These are phyloP conservation scores for Xylophagus ater DNA, from an alignment of 2,888 invertebrate species.

Conservation along the genomic window DNA sequence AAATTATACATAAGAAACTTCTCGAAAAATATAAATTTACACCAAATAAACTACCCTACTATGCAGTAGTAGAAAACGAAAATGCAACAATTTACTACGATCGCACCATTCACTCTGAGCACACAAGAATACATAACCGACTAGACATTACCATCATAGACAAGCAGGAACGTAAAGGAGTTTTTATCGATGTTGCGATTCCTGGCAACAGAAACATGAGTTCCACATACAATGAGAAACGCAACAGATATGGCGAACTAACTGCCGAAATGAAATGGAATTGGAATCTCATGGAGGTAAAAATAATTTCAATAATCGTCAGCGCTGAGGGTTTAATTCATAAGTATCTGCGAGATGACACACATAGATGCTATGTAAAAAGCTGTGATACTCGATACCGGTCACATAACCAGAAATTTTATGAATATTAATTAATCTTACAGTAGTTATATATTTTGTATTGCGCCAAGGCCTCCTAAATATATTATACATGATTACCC, in stretches of 20 bases:
- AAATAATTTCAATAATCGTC: slow-evolving; percentile 11
- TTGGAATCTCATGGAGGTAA: slow-evolving; percentile 6
- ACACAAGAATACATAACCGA: slow-evolving; percentile 6
- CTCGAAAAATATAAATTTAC: slow-evolving; percentile 3
- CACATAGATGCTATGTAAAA: slow-evolving; percentile 6
- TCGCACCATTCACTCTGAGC: slow-evolving; percentile 8
- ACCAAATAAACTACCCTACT: not conserved
- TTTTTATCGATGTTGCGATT: slow-evolving; percentile 10
- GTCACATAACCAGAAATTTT: slow-evolving; percentile 10
- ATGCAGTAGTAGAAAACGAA: slow-evolving; percentile 4
- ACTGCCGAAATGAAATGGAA: slow-evolving; percentile 8
- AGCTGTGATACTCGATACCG: slow-evolving; percentile 8
- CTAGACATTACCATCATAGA: slow-evolving; percentile 4
- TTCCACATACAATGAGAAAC: slow-evolving; percentile 7
- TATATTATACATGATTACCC: not conserved
- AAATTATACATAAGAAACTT: slow-evolving; percentile 9
- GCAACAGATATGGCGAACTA: slow-evolving; percentile 6
- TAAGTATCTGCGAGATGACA: slow-evolving; percentile 1
- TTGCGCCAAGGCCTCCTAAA: slow-evolving; percentile 9
- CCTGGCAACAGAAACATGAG: slow-evolving; percentile 7
- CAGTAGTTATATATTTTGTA: slow-evolving; percentile 5
- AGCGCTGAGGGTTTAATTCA: slow-evolving; percentile 7
- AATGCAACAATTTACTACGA: slow-evolving; percentile 8
- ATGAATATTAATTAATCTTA: slow-evolving; percentile 2
- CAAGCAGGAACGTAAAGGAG: slow-evolving; percentile 4